Evolutionary conservation across 2,113 vertebrate species (phyloP).

Genomic region (Salminus brasiliensis): DNA sequence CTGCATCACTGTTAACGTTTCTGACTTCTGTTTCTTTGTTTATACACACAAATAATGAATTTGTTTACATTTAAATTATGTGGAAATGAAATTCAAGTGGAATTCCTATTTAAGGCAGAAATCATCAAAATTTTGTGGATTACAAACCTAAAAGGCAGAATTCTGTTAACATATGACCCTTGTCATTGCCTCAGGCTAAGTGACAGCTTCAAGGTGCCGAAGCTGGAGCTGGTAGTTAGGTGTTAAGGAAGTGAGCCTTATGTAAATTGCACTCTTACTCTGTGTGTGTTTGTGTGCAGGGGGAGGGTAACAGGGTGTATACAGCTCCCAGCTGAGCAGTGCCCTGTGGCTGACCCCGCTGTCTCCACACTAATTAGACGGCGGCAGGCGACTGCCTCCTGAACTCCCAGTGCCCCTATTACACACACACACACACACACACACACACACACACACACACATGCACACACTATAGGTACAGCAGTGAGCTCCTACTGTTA

Average conservation of each 20-base stretch:
- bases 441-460: slow-evolving; percentile 5
- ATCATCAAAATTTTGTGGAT: background rate
- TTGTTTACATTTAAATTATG: too few relatives aligned
- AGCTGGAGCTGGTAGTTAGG: slow-evolving; percentile 38
- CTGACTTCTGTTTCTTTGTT: too few relatives aligned
- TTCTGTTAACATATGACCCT: background rate
- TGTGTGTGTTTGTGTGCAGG: slow-evolving; percentile 48
- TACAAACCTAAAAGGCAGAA: background rate
- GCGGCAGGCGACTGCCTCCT: slow-evolving; percentile 81
- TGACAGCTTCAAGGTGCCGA: slow-evolving; percentile 34
- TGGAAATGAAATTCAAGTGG: too few relatives aligned
- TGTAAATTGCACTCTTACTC: slow-evolving; percentile 58
- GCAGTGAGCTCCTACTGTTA: background rate
- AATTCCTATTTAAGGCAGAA: background rate
- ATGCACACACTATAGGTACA: background rate
- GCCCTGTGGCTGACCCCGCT: slow-evolving; percentile 80
- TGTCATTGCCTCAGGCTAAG: background rate
- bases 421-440: slow-evolving; percentile 41
- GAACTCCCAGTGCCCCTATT: slow-evolving; percentile 74
- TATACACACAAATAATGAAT: too few relatives aligned
- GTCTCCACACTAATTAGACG: slow-evolving; percentile 83
- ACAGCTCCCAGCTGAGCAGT: slow-evolving; percentile 82
- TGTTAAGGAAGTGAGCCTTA: slow-evolving; percentile 58
- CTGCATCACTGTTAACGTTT: too few relatives aligned
- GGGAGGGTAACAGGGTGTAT: slow-evolving; percentile 70